Evolutionary conservation across 2,888 invertebrate species (phyloP).

Genomic region (Nomada ferruginata): DNA sequence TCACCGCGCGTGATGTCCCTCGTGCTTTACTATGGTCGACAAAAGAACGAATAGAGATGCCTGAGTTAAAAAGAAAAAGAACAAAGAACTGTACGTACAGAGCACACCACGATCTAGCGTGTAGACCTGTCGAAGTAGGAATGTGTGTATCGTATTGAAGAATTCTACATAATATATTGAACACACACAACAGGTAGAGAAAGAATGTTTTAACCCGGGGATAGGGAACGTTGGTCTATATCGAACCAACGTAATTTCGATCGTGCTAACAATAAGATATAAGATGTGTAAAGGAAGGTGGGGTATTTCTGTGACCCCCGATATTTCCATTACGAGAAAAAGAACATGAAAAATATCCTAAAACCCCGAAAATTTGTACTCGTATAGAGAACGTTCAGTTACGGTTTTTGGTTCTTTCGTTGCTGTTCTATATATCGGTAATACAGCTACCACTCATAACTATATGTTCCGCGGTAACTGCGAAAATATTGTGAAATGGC

Average conservation of each 20-base stretch:
- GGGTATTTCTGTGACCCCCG: constrained; percentile 29
- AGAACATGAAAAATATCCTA: too few species aligned
- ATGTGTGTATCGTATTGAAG: constrained; percentile 65
- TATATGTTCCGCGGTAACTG: constrained; percentile 44
- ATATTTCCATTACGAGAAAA: constrained; percentile 58
- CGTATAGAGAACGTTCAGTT: constrained; percentile 46
- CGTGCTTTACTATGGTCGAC: constrained; percentile 41
- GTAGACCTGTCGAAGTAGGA: constrained; percentile 66
- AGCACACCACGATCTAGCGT: constrained; percentile 48
- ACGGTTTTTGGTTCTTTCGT: constrained; percentile 41
- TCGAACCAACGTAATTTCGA: constrained; percentile 60
- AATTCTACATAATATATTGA: constrained; percentile 67
- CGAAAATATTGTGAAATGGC: constrained; percentile 38
- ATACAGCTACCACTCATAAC: constrained; percentile 22
- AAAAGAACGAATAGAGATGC: constrained; percentile 49
- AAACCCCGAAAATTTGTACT: constrained; percentile 60
- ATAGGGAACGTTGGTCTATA: constrained; percentile 31
- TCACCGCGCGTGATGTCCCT: constrained; percentile 44
- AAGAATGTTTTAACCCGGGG: constrained; percentile 15
- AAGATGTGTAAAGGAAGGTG: constrained; percentile 45
- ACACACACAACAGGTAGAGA: constrained; percentile 53
- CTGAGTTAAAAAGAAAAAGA: constrained; percentile 26
- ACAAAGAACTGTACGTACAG: constrained; percentile 22
- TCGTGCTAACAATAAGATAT: constrained; percentile 45
- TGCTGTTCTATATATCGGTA: constrained; percentile 36